Conservation (phyloP, 2,113 vertebrate species). For the Nibea albiflora region DNA sequence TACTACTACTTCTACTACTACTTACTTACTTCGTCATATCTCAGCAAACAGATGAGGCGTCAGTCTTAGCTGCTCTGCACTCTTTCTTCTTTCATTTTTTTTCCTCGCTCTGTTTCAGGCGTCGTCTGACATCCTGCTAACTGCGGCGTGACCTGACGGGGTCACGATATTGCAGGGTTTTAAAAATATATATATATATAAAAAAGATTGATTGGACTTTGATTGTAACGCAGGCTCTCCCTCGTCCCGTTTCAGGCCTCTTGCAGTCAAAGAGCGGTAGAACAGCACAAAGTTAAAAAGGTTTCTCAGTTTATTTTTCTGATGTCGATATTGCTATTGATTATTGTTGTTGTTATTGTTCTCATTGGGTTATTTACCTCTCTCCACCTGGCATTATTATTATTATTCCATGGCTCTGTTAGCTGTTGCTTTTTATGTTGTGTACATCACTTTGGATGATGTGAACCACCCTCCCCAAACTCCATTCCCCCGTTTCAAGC, state of each 20-base stretch:
- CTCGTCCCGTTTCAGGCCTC: constrained; percentile 49
- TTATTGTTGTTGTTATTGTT: constrained; percentile 78
- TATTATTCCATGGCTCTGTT: constrained; percentile 72
- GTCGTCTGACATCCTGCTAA: constrained; percentile 47
- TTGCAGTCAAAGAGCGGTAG: constrained; percentile 23
- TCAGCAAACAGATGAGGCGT: constrained; percentile 56
- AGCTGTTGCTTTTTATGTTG: constrained; percentile 71
- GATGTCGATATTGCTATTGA: constrained; percentile 77
- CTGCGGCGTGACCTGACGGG: constrained; percentile 36
- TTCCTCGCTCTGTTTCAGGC: constrained; percentile 29
- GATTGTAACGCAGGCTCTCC: constrained; percentile 21
- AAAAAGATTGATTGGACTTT: constrained; percentile 36
- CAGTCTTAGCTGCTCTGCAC: constrained; percentile 51
- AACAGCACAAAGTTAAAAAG: constrained; percentile 58
- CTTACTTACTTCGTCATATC: constrained; percentile 63
- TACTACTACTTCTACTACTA: constrained; percentile 41
- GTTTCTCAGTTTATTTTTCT: constrained; percentile 67
- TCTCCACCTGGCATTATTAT: constrained; percentile 71
- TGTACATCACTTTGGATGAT: constrained; percentile 65
- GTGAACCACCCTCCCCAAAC: constrained; percentile 31
- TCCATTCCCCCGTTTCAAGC: constrained; percentile 60
- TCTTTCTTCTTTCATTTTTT: constrained; percentile 40
- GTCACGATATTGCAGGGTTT: constrained; percentile 24
- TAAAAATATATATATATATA: background rate
- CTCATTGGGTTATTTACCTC: constrained; percentile 72